Conservation (phyloP, 2,888 invertebrate genomes). For the Sphaerophoria rueppellii region DNA sequence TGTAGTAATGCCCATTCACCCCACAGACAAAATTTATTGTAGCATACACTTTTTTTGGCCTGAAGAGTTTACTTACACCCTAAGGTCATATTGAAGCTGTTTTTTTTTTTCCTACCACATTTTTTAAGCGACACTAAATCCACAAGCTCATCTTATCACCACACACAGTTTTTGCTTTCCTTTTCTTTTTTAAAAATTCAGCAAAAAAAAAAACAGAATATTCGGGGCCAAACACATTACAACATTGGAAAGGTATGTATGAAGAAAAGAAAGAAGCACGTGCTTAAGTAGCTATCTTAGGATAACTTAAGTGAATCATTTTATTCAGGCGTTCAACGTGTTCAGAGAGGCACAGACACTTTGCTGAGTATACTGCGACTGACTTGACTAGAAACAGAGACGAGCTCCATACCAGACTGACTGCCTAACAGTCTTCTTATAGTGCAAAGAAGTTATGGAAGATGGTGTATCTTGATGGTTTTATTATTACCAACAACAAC, state of each 20-base stretch:
- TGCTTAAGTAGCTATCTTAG: slow-evolving; percentile 74
- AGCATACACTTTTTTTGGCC: not conserved
- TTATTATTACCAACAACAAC: slow-evolving; percentile 16
- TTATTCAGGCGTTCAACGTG: slow-evolving; percentile 30
- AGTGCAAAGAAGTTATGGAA: not conserved
- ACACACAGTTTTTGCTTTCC: slow-evolving; percentile 13
- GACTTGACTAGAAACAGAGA: not conserved
- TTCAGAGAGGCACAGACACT: slow-evolving; percentile 29
- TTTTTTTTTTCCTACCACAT: not conserved
- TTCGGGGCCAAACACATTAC: slow-evolving; percentile 29
- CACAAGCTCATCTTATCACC: slow-evolving; percentile 8
- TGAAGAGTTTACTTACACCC: slow-evolving; percentile 7
- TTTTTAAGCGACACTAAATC: not conserved
- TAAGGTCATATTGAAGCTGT: slow-evolving; percentile 22
- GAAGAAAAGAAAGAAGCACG: slow-evolving; percentile 52
- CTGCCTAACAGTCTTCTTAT: slow-evolving; percentile 3
- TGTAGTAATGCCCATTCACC: too few species aligned
- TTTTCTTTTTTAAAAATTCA: slow-evolving; percentile 1
- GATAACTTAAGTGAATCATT: slow-evolving; percentile 61
- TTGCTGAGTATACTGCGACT: slow-evolving; percentile 4
- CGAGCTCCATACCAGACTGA: not conserved
- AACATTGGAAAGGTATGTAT: slow-evolving; percentile 29
- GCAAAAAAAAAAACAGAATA: not conserved
- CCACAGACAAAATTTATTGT: too few species aligned
- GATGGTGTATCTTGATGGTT: slow-evolving; percentile 20